A percentile compares a stretch with the other conserved stretches of the same genome.
phyloP scores from a whole-genome alignment of 2,888 invertebrate genomes.

The Epinotia nisella region DNA sequence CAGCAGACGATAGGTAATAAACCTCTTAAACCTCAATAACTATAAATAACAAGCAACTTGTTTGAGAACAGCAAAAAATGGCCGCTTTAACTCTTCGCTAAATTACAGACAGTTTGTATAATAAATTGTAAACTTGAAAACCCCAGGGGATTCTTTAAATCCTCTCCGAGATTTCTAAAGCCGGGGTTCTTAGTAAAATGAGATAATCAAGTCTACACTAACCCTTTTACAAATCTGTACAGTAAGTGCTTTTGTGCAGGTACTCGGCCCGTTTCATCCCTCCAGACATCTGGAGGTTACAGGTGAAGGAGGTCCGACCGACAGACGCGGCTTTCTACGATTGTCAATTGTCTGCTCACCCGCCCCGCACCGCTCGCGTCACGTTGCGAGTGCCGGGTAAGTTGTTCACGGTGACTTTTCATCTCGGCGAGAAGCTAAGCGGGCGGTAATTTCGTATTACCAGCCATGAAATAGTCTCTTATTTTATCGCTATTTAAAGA shows the following conservation, averaged over 20 bases:
- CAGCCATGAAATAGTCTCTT: too few species aligned
- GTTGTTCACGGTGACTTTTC: constrained; percentile 8
- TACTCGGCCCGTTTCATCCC: constrained; percentile 80
- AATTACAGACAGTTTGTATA: not conserved
- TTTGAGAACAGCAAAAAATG: not conserved
- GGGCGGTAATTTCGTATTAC: too few species aligned
- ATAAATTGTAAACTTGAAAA: not conserved
- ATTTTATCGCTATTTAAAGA: too few species aligned
- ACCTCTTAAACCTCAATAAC: not conserved
- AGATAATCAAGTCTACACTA: constrained; percentile 36
- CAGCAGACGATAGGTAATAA: constrained; percentile 74
- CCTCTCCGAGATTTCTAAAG: not conserved
- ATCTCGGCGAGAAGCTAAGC: not conserved
- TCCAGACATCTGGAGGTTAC: constrained; percentile 78
- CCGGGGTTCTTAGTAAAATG: not conserved
- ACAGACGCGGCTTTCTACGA: constrained; percentile 77
- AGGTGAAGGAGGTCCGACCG: constrained; percentile 73
- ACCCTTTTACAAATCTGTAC: not conserved
- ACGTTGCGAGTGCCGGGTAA: constrained; percentile 76
- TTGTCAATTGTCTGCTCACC: constrained; percentile 79
- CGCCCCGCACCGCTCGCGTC: constrained; percentile 75
- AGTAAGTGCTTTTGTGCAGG: constrained; percentile 51
- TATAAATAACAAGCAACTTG: not conserved
- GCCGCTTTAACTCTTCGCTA: not conserved
- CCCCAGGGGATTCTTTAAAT: not conserved